Base-by-base conservation (phyloP, 2,888 invertebrate genomes). In the Tenthredo mesomela region DNA sequence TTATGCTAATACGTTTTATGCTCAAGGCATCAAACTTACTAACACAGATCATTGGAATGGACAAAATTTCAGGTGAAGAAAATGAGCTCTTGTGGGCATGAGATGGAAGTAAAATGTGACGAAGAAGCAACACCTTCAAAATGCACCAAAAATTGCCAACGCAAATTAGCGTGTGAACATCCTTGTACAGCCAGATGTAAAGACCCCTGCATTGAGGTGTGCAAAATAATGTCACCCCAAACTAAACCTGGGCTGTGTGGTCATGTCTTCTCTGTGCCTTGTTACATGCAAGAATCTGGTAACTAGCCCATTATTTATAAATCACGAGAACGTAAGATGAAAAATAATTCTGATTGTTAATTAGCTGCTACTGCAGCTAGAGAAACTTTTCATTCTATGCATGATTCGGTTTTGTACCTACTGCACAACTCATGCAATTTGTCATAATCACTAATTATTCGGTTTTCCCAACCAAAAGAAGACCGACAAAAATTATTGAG, bases 121-220 rank as follows among this genome's bases (percentile, higher is more conserved):
- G 85, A 87, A 84, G 87, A 87, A 50, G 91, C 94, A 0, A 89
- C 89, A 9, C 90, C 89, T n/a, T 87, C 87, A 4, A 82, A 90
- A 1, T 95, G 95, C 86, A 88, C 73, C 0, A 84, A 89, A 21
- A 90, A 90, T 9, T 96, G 96, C 89, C 92, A 93, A 18, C 92
- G 93, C 15, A 87, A 88, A 0, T 89, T 95, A 85, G 7, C 88
- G 0, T 95, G 95, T 89, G 95, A 95, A 0, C 95, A 95, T 90
- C 86, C 82, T 0, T 95, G 95, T 89, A 89, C 83, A 6, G 90
- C 86, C 0, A 88, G 87, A n/a, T 95, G 95, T 88, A 86, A 86
- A 10, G 87, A 91, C 5, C 67, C 83, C 0, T 95, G 95, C 87
- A 87, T 88, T 1, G 70, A 84, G 0, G 84, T 86, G 0, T 95